Conservation (phyloP, 2,888 invertebrate species). For the Caenorhabditis imperialis region DNA sequence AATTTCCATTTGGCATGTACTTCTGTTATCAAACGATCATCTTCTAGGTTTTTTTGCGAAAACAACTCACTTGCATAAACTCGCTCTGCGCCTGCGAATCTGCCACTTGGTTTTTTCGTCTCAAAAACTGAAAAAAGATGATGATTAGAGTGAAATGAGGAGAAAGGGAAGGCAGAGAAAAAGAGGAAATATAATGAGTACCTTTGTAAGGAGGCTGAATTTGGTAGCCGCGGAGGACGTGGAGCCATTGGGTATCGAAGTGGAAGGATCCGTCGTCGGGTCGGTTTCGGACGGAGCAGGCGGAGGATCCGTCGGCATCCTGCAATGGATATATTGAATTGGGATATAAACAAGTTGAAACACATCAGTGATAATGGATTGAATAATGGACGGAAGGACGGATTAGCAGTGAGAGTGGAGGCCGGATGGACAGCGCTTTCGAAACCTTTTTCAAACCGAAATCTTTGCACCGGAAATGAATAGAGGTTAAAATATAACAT, state of each 20-base stretch:
- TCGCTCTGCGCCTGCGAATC: slow-evolving; percentile 28
- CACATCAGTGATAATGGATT: neutral
- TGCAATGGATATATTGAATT: too few relatives aligned
- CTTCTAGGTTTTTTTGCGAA: neutral
- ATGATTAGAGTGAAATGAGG: neutral
- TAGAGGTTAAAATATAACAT: too few relatives aligned
- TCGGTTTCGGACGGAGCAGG: neutral
- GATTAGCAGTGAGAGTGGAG: too few relatives aligned
- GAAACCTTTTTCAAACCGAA: too few relatives aligned
- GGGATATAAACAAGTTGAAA: too few relatives aligned
- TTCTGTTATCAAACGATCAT: too few relatives aligned
- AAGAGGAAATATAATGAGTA: slow-evolving; percentile 11
- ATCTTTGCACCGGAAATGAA: too few relatives aligned
- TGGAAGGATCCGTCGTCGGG: slow-evolving; percentile 10
- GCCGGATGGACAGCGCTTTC: slow-evolving; percentile 1
- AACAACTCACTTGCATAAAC: slow-evolving; percentile 38
- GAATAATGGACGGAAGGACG: neutral
- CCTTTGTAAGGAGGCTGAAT: slow-evolving; percentile 27
- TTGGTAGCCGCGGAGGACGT: slow-evolving; percentile 15
- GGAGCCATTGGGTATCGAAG: slow-evolving; percentile 5
- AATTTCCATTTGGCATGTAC: slow-evolving; percentile 27
- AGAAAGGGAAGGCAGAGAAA: neutral
- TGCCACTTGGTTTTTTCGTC: slow-evolving; percentile 35
- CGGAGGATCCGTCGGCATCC: slow-evolving; percentile 12
- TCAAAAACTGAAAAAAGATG: slow-evolving; percentile 22